phyloP scores from a whole-genome alignment of 2,888 invertebrate genomes.

The Agrotis puta region DNA sequence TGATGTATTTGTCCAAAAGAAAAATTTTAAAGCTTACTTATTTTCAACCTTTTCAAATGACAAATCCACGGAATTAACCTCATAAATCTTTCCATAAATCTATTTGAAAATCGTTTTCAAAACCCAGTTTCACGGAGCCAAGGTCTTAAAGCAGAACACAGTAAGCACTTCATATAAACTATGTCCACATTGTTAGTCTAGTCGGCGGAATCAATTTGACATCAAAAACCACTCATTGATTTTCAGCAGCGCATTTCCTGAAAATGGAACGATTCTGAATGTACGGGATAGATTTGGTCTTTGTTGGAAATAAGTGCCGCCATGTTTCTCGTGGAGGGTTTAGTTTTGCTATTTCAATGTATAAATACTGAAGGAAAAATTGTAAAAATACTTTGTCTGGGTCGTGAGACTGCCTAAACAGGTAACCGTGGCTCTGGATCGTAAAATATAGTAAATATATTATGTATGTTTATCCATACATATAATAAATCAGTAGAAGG shows the following conservation, averaged over 20 bases:
- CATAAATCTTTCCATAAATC: constrained; percentile 12
- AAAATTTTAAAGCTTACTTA: background rate
- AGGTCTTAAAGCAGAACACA: constrained; percentile 31
- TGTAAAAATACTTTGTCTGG: too few species aligned
- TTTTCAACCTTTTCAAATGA: background rate
- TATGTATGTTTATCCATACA: too few species aligned
- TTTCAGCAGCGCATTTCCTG: constrained; percentile 38
- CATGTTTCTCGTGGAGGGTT: constrained; percentile 26
- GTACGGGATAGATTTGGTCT: constrained; percentile 30
- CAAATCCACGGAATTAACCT: constrained; percentile 3
- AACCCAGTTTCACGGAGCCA: constrained; percentile 11
- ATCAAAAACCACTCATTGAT: constrained; percentile 64
- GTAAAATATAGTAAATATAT: too few species aligned
- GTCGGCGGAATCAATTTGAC: constrained; percentile 63
- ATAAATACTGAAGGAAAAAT: background rate
- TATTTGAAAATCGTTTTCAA: constrained; percentile 16
- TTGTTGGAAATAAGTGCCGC: constrained; percentile 49
- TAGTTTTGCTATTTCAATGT: background rate
- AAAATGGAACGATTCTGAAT: constrained; percentile 45
- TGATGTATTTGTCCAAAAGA: background rate
- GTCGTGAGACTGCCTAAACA: too few species aligned
- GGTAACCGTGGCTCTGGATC: too few species aligned
- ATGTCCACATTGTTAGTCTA: constrained; percentile 55
- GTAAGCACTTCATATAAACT: constrained; percentile 52
- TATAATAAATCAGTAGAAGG: too few species aligned